Evolutionary conservation across 2,888 invertebrate genomes (phyloP).

Genomic region (Apantesis nais): DNA sequence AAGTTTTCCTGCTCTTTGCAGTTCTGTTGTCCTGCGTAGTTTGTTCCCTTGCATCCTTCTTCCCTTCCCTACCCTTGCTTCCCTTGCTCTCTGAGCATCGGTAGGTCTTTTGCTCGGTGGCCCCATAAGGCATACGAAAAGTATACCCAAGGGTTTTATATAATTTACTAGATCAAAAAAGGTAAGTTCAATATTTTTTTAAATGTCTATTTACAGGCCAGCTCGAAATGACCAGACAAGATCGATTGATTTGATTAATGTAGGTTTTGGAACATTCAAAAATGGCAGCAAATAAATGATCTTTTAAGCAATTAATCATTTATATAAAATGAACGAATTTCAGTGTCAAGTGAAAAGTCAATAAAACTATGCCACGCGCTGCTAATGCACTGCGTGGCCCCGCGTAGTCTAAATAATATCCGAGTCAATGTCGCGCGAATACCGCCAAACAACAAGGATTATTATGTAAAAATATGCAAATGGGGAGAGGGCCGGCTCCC

Average conservation of each 20-base stretch:
- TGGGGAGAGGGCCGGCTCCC: conserved; percentile 47
- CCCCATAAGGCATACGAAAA: neutral
- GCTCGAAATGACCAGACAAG: neutral
- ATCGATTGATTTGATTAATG: conserved; percentile 25
- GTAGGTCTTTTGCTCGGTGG: neutral
- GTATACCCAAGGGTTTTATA: neutral
- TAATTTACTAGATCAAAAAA: neutral
- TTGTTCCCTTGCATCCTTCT: no score
- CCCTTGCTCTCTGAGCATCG: no score
- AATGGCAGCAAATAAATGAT: conserved; percentile 20
- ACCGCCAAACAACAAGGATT: conserved; percentile 67
- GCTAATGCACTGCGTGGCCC: conserved; percentile 29
- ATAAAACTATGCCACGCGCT: conserved; percentile 53
- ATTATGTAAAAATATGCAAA: conserved; percentile 81
- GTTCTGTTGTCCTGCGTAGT: no score
- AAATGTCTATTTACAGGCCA: no score
- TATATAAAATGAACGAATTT: conserved; percentile 35
- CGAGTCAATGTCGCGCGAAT: conserved; percentile 49
- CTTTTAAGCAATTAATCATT: conserved; percentile 40
- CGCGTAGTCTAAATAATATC: conserved; percentile 56
- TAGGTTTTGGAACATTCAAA: conserved; percentile 10
- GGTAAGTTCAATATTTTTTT: neutral
- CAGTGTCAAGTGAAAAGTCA: conserved; percentile 43
- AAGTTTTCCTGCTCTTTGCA: no score
- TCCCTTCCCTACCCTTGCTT: no score